These are phyloP conservation scores for Limenitis camilla DNA, from an alignment of 2,888 invertebrate species.

Conservation along the genomic window DNA sequence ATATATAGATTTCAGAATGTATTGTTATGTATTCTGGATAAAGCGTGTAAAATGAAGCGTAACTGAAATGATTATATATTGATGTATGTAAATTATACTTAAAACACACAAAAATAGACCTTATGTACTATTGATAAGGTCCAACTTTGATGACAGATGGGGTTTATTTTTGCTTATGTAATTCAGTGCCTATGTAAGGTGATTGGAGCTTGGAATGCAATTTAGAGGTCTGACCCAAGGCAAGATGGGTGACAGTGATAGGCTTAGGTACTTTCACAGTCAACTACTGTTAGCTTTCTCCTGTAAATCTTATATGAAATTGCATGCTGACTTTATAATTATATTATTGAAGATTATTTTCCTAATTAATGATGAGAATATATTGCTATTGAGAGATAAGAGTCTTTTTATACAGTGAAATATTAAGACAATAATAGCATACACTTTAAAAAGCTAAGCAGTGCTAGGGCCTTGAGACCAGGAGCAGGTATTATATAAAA, in stretches of 20 bases:
- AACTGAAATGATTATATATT: too few relatives aligned
- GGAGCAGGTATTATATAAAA: too few relatives aligned
- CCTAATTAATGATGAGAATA: too few relatives aligned
- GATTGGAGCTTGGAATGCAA: slow-evolving; percentile 23
- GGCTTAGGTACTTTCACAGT: slow-evolving; percentile 4
- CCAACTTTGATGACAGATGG: slow-evolving; percentile 39
- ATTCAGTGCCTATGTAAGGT: slow-evolving; percentile 33
- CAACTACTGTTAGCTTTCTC: slow-evolving; percentile 6
- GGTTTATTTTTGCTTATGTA: slow-evolving; percentile 37
- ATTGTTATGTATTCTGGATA: too few relatives aligned
- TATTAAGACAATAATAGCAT: too few relatives aligned
- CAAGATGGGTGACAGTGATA: slow-evolving; percentile 16
- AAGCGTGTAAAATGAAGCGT: too few relatives aligned
- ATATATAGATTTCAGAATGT: too few relatives aligned
- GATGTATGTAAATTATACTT: slow-evolving; percentile 38
- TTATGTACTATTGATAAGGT: slow-evolving; percentile 19
- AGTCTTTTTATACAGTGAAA: too few relatives aligned
- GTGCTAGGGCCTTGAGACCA: too few relatives aligned
- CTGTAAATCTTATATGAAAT: background rate
- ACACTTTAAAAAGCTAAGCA: too few relatives aligned
- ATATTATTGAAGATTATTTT: too few relatives aligned
- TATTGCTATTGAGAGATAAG: too few relatives aligned
- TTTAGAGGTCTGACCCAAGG: slow-evolving; percentile 10
- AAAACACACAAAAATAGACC: slow-evolving; percentile 15
- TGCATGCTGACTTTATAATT: background rate